Evolutionary conservation across 2,797 vertebrate genomes (phyloP), one percentile per base, ranked within the genome.

Genomic region (Natrix natrix): DNA sequence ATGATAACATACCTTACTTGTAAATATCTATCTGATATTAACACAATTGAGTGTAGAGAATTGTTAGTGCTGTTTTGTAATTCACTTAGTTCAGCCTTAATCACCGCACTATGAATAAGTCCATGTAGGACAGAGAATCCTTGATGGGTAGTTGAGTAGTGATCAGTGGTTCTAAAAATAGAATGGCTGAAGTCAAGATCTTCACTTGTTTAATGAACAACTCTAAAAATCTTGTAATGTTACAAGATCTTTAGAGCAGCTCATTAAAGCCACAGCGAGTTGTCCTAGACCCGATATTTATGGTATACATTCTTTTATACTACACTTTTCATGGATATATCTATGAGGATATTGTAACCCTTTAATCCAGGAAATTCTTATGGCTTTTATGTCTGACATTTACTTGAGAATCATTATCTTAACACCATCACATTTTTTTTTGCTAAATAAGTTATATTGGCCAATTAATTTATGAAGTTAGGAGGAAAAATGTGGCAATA

Each of bases 1-100:
- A 78, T 43, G 95, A 87, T 94, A 87, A 94, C 94, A 94, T 93
- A 92, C 0, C 93, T 93, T 87, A 57, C 0, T 83, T 95, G 94
- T 94, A 96, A 97, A 96, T 86, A 94, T 87, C 26, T 32, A 63
- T 17, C 26, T 11, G 28, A 10, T 8, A 14, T 2, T n/a, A 43
- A 43, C 32, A 61, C 20, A 16, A 22, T 83, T 78, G 61, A 92
- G 22, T 56, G 59, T 94, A 94, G 89, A 94, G 10, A 78, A 52
- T 91, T 94, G 74, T 96, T 96, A 78, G 95, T 95, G 57, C 94
- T 94, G 61, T 87, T 90, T 92, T 94, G 0, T 0, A 86, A 94
- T 87, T 95, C 74, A 69, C 91, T 93, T 1, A 0, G 92, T 87
- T 96, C 94, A 91, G 92, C 94, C 92, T 93, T 83, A 43, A 22